A percentile compares a stretch with the other conserved stretches of the same genome.
These are phyloP conservation scores for Noctua janthina DNA, from an alignment of 2,888 invertebrate genomes.

Conservation along the genomic window DNA sequence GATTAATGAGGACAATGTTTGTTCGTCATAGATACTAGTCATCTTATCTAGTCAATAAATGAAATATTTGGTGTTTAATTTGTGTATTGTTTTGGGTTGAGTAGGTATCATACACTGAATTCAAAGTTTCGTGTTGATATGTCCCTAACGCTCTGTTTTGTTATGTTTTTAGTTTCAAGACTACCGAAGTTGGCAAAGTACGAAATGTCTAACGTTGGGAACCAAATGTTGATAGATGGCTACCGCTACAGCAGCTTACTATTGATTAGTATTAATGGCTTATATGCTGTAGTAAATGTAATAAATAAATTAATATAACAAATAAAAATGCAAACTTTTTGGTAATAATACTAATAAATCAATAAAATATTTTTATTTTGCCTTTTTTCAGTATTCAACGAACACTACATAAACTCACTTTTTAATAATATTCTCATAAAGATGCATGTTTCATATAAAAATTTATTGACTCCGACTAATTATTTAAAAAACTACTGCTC, in stretches of 20 bases:
- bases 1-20: neutral
- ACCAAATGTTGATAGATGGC: conserved; percentile 10
- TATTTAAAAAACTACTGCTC: neutral
- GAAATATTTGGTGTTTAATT: neutral
- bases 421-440: no score
- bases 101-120: neutral
- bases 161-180: neutral
- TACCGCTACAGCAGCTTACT: neutral
- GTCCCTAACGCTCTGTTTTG: neutral
- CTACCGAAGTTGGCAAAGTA: neutral
- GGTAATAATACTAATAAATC: neutral
- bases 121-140: neutral
- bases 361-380: conserved; percentile 1
- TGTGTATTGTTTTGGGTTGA: neutral
- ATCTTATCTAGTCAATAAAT: conserved; percentile 25
- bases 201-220: neutral
- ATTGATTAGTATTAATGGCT: no score
- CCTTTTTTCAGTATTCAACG: no score
- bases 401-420: no score
- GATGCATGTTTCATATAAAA: neutral
- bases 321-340: no score
- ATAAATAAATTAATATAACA: no score
- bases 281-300: no score
- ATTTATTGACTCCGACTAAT: neutral
- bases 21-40: neutral